Evolutionary conservation across 1,140 invertebrate genomes (phyloP).

Genomic region (Hypothenemus hampei): DNA sequence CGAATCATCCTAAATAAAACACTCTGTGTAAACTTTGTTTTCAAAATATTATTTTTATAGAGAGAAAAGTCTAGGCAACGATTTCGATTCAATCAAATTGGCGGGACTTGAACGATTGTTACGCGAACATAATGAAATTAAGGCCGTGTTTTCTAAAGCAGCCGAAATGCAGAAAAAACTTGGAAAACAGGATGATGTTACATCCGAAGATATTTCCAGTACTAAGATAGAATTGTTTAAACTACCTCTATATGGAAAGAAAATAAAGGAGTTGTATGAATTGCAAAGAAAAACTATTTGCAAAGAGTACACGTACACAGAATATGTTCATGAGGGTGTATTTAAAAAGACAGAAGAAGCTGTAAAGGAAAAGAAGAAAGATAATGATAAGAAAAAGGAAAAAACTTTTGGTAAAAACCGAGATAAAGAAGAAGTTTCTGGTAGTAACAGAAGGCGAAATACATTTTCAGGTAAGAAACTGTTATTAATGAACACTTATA

Average conservation of each 20-base stretch:
- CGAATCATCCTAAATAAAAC: no score
- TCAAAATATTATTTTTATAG: slow-evolving; percentile 28
- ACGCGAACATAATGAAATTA: slow-evolving; percentile 33
- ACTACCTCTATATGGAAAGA: slow-evolving; percentile 33
- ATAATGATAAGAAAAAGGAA: slow-evolving; percentile 6
- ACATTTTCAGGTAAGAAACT: neutral
- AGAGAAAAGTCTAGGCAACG: slow-evolving; percentile 28
- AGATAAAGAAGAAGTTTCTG: neutral
- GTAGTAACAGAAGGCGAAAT: neutral
- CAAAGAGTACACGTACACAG: slow-evolving; percentile 28
- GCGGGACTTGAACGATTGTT: slow-evolving; percentile 29
- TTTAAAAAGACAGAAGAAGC: neutral
- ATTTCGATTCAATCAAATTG: slow-evolving; percentile 24
- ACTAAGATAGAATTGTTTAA: slow-evolving; percentile 30
- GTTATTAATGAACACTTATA: neutral
- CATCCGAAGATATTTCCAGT: slow-evolving; percentile 22
- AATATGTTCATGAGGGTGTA: slow-evolving; percentile 28
- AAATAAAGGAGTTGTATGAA: slow-evolving; percentile 33
- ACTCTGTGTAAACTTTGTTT: no score
- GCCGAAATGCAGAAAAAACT: slow-evolving; percentile 9
- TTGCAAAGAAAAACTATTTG: slow-evolving; percentile 25
- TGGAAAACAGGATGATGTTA: slow-evolving; percentile 9
- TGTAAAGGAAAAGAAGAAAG: slow-evolving; percentile 5
- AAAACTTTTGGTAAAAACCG: neutral
- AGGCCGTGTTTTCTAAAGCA: slow-evolving; percentile 31